These are phyloP conservation scores for Takifugu rubripes DNA, from an alignment of 2,797 vertebrate species.

Conservation along the genomic window DNA sequence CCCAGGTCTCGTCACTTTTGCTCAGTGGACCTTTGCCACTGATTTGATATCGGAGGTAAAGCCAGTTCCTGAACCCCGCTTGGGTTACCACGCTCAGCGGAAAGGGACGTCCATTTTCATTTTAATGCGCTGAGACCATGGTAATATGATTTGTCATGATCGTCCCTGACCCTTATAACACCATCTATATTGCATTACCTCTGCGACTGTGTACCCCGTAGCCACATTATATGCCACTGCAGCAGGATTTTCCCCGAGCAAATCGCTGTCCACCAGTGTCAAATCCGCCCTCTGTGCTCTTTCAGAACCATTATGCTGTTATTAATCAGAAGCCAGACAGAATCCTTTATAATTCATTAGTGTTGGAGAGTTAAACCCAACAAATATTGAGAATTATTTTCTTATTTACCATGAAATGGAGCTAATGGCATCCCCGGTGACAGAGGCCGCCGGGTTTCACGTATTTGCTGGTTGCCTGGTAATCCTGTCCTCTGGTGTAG, in stretches of 20 bases:
- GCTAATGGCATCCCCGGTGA: slow-evolving; percentile 56
- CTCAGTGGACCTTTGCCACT: slow-evolving; percentile 3
- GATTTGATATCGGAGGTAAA: slow-evolving; percentile 19
- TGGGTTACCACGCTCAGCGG: slow-evolving; percentile 9
- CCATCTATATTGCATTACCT: slow-evolving; percentile 51
- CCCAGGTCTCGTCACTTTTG: no score
- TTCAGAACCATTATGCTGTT: slow-evolving; percentile 11
- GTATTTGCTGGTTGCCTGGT: slow-evolving; percentile 22
- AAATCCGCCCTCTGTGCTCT: neutral
- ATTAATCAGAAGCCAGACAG: slow-evolving; percentile 22
- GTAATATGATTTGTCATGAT: slow-evolving; percentile 48
- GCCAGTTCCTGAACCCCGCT: slow-evolving; percentile 14
- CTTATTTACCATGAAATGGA: slow-evolving; percentile 30
- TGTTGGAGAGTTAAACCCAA: slow-evolving; percentile 3
- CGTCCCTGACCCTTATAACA: slow-evolving; percentile 36
- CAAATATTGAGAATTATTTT: slow-evolving; percentile 26
- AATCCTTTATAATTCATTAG: slow-evolving; percentile 54
- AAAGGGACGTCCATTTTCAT: slow-evolving; percentile 24
- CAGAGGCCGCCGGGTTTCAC: slow-evolving; percentile 17
- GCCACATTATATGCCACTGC: slow-evolving; percentile 24
- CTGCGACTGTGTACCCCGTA: slow-evolving; percentile 26
- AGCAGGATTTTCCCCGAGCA: slow-evolving; percentile 6
- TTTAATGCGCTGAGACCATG: slow-evolving; percentile 40
- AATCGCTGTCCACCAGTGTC: slow-evolving; percentile 16
- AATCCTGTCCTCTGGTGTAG: slow-evolving; percentile 12